Base-by-base conservation (phyloP, 2,113 vertebrate species). In the Neomonachus schauinslandi region DNA sequence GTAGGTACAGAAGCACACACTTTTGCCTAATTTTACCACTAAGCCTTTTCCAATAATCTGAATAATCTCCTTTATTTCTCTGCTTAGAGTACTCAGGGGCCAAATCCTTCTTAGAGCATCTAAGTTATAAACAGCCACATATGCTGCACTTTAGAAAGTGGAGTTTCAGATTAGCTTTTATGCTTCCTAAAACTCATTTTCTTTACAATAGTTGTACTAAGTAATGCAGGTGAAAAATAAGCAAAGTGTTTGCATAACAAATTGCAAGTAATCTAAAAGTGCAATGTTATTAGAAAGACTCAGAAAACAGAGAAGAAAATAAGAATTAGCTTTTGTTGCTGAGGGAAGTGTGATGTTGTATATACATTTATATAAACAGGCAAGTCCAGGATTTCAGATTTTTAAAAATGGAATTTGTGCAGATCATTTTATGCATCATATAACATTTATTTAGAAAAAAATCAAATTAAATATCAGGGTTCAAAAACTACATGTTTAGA, bases 1-100 rank as follows among this genome's bases (percentile, higher is more conserved):
- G 80, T 3, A 80, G 31, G 19, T 49, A 16, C 36, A 83, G 59
- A 94, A 89, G 55, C 39, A 39, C 0, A 3, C 3, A 42, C 21
- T 19, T 69, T 28, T 72, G 42, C 24, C 86, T 77, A 57, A 76
- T 95, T 96, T 89, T 95, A 42, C 24, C 22, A 55, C 81, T 53
- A 80, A 95, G 81, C 49, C 59, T 84, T 92, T 88, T 36, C 89
- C 71, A 87, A 39, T 89, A 82, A 69, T 76, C 11, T 36, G 28
- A 77, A 79, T 81, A 89, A 77, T 93, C 55, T 89, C n/a, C n/a
- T 84, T 92, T 80, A 81, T 93, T 93, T 97, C 65, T 89, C 21
- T 84, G 24, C 16, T 22, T n/a, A 63, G 21, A n/a, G 42, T 80
- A 71, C 2, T 49, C 9, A 42, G 71, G 59, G 36, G 4, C 28